Conservation (phyloP, 2,113 vertebrate species). For the Clarias magur region DNA sequence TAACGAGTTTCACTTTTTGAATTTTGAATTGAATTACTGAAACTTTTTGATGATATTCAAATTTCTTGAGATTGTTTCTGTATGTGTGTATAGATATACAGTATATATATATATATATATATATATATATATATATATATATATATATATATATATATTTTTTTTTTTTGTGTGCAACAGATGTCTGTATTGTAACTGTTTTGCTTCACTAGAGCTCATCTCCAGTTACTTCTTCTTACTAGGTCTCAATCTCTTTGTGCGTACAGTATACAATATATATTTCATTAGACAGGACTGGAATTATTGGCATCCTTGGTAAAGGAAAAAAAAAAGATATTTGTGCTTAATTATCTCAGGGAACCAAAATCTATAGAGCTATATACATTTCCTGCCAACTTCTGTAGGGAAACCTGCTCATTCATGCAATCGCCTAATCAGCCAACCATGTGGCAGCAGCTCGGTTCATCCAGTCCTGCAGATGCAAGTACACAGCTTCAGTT, state of each 20-base stretch:
- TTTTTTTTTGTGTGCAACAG: not conserved
- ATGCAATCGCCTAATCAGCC: not conserved
- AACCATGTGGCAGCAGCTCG: not conserved
- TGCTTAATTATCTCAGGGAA: not conserved
- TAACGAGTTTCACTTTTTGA: too few relatives aligned
- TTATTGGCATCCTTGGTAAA: not conserved
- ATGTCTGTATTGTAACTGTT: constrained; percentile 21
- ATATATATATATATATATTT: not conserved
- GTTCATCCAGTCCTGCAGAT: not conserved
- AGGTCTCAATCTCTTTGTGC: not conserved
- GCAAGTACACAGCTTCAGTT: not conserved
- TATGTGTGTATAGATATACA: too few relatives aligned
- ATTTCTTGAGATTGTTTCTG: too few relatives aligned
- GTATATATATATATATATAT: too few relatives aligned
- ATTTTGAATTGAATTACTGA: too few relatives aligned
- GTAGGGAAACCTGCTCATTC: not conserved
- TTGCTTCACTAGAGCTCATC: constrained; percentile 67
- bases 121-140: too few relatives aligned
- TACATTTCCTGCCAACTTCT: not conserved
- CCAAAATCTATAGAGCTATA: not conserved
- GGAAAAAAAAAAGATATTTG: not conserved
- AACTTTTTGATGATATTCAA: too few relatives aligned
- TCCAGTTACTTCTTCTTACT: constrained; percentile 61
- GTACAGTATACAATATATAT: not conserved
- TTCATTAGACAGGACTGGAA: not conserved